Evolutionary conservation across 1,140 invertebrate genomes (phyloP).

Genomic region (Helicoverpa armigera): DNA sequence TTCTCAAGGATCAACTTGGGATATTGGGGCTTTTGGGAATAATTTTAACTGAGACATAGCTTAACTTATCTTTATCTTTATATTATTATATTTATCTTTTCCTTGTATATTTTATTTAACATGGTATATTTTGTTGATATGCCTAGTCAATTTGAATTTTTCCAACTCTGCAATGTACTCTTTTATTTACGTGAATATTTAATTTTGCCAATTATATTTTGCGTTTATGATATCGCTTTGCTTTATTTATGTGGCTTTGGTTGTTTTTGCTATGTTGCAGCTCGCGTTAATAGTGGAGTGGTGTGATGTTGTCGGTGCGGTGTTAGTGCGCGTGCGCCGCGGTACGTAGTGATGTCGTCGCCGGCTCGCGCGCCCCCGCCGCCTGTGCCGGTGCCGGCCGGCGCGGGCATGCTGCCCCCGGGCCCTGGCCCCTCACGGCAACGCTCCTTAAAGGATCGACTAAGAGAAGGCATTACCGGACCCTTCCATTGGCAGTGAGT

Average conservation of each 20-base stretch:
- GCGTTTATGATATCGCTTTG: slow-evolving; percentile 59
- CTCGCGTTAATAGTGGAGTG: slow-evolving; percentile 77
- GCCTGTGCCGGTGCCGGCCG: slow-evolving; percentile 71
- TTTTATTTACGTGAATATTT: slow-evolving; percentile 42
- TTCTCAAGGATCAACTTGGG: too few relatives aligned
- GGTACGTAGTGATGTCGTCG: slow-evolving; percentile 71
- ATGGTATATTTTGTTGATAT: not conserved
- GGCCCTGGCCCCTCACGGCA: slow-evolving; percentile 89
- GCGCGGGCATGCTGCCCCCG: slow-evolving; percentile 78
- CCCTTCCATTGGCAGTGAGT: slow-evolving; percentile 93
- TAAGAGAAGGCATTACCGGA: slow-evolving; percentile 91
- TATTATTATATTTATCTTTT: too few relatives aligned
- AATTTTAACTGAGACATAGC: not conserved
- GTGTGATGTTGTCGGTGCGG: slow-evolving; percentile 72
- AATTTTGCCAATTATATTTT: slow-evolving; percentile 54
- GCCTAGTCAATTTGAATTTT: not conserved
- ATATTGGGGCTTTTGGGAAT: too few relatives aligned
- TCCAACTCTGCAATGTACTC: slow-evolving; percentile 3
- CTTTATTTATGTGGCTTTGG: slow-evolving; percentile 80
- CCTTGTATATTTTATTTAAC: not conserved
- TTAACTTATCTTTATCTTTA: too few relatives aligned
- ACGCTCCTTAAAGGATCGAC: slow-evolving; percentile 90
- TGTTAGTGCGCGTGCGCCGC: slow-evolving; percentile 66
- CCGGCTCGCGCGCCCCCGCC: slow-evolving; percentile 78
- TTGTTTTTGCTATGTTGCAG: slow-evolving; percentile 81